Evolutionary conservation across 2,797 vertebrate genomes (phyloP), one percentile per base, ranked within the genome.

Genomic region (Dallia pectoralis): DNA sequence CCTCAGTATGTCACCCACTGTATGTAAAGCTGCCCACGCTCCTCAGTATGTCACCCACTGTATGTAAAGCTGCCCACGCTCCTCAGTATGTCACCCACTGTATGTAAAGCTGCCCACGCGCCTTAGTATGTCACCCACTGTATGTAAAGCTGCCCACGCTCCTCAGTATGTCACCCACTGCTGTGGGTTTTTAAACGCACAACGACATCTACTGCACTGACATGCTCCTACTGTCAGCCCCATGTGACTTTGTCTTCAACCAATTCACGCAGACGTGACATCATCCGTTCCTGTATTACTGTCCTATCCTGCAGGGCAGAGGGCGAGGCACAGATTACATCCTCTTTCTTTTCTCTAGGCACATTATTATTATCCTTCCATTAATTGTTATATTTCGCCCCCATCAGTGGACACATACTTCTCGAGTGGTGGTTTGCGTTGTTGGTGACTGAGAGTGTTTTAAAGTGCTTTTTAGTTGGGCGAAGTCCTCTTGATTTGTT

Each of bases 141-240:
- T n/a, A n/a, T n/a, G n/a, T n/a, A n/a, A 12, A 2, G 6, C 40
- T 14, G 11, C 40, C 40, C 40, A 9, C 8, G 40, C 40, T 44
- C 40, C 40, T 6, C 11, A 11, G 40, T 11, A 44, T 44, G 40
- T 44, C 40, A 44, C 12, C 40, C 40, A 14, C 40, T 44, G 40
- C 14, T 3, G 40, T 44, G 40, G 40, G 40, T 12, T 69, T 27
- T 47, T 63, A 29, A 63, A 32, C 64, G 25, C 36, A 40, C 64
- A 66, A 62, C 47, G 27, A 18, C 64, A 48, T 25, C 66, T 48
- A 44, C 47, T 51, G 67, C 47, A 83, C 77, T 83, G 87, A 89
- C 87, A 87, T 85, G 33, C 72, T 86, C 78, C 85, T 90, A 92
- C 89, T 91, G 91, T 92, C 89, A 92, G 78, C 40, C 67, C 76